Conservation (phyloP, 2,113 vertebrate genomes). For the Catharus minimus region DNA sequence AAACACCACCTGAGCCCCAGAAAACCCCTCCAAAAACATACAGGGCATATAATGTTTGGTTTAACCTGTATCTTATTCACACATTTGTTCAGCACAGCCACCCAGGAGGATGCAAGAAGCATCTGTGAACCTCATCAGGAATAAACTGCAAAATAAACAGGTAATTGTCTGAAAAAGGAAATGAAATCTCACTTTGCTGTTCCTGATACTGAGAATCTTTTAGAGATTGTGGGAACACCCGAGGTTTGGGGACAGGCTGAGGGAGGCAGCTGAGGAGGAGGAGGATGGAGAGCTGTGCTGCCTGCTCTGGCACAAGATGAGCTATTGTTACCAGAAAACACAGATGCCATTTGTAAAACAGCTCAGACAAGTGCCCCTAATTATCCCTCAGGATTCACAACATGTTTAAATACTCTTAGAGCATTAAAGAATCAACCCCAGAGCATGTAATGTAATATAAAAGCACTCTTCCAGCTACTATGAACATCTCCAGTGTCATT, state of each 20-base stretch:
- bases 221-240: background rate
- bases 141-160: background rate
- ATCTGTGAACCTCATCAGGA: background rate
- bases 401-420: constrained; percentile 9
- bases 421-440: background rate
- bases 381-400: constrained; percentile 22
- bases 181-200: background rate
- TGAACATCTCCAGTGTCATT: constrained; percentile 7
- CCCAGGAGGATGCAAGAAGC: background rate
- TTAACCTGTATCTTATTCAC: background rate
- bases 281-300: background rate
- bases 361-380: constrained; percentile 11
- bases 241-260: background rate
- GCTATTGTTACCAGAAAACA: background rate
- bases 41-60: background rate
- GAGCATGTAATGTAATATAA: background rate
- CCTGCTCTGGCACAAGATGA: background rate
- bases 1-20: background rate
- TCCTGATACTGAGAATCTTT: background rate
- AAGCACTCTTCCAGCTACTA: background rate
- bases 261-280: background rate
- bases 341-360: constrained; percentile 6
- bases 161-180: background rate
- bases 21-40: background rate
- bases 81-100: background rate